Conservation (phyloP, 1,140 invertebrate species). For the Apis florea region DNA sequence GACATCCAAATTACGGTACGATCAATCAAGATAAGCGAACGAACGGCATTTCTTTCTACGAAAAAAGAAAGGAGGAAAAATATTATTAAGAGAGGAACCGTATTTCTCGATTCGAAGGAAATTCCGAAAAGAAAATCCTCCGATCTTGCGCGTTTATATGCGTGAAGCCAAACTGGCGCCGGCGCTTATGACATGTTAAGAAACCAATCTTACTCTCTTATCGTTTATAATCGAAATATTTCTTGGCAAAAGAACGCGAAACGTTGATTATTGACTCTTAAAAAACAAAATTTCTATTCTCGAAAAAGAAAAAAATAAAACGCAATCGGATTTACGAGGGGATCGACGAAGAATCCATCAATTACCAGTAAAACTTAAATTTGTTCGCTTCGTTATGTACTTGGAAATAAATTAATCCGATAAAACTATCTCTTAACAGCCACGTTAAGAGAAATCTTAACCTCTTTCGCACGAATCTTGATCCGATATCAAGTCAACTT, state of each 20-base stretch:
- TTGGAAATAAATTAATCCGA: neutral
- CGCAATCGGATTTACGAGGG: neutral
- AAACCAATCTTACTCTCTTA: neutral
- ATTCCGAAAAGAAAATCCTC: neutral
- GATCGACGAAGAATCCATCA: neutral
- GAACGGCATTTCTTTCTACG: neutral
- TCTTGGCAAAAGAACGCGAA: neutral
- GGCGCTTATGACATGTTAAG: conserved; percentile 13
- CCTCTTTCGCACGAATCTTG: no score
- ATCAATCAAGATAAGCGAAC: conserved; percentile 48
- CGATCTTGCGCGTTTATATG: neutral
- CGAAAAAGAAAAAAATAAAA: neutral
- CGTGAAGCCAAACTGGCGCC: neutral
- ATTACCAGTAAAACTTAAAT: neutral
- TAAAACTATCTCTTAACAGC: no score
- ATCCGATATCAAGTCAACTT: no score
- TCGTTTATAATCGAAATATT: conserved; percentile 20
- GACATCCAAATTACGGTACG: conserved; percentile 45
- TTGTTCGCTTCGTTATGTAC: no score
- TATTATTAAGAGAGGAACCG: neutral
- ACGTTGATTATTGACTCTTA: neutral
- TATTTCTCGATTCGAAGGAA: neutral
- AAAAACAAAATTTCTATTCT: no score
- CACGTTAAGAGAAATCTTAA: no score
- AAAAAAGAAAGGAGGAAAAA: neutral